Base-by-base conservation (phyloP, 2,888 invertebrate species). In the Nephrotoma flavescens region DNA sequence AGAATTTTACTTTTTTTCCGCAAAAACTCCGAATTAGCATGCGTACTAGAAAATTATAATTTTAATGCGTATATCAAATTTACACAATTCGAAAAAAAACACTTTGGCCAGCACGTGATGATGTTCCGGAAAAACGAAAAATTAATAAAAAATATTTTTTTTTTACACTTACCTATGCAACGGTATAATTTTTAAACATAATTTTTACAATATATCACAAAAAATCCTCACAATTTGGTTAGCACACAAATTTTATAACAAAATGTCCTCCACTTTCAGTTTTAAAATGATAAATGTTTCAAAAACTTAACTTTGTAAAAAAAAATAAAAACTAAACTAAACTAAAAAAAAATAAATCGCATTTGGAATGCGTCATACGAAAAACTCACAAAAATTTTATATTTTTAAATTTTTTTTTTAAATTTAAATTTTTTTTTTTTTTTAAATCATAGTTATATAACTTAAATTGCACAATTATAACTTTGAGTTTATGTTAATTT, bases 361-460 rank as follows among this genome's bases (percentile, higher is more conserved):
- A 44, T 85, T 85, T 44, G 15, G 85, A 85, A 44, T 85, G 85
- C 44, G 85, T 44, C 85, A 85, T 85, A 85, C 15, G 44, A 85
- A 44, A 42, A 19, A 85, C 5, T 57, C 85, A 85, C 85, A 31
- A 85, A 19, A 85, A 44, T 85, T 86, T 86, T 86, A 85, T 85
- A 42, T 85, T 85, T 44, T 85, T 44, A 11, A 47, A 31, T 31
- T 52, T 52, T 52, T n/a, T 52, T 12, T 31, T 83, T 42, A 85
- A 42, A 42, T 42, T 19, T 42, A 42, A 19, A n/a, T n/a, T 31
- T 7, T 19, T 6, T 6, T 41, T 41, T 83, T 84, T 84, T 84
- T 42, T 84, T 85, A 44, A 42, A 44, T 44, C 15, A 85, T 42
- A 42, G 42, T 42, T 85, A 85, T 42, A 85, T 85, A 85, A 42